Base-by-base conservation (phyloP, 2,888 invertebrate genomes). In the Rhorus exstirpatorius region DNA sequence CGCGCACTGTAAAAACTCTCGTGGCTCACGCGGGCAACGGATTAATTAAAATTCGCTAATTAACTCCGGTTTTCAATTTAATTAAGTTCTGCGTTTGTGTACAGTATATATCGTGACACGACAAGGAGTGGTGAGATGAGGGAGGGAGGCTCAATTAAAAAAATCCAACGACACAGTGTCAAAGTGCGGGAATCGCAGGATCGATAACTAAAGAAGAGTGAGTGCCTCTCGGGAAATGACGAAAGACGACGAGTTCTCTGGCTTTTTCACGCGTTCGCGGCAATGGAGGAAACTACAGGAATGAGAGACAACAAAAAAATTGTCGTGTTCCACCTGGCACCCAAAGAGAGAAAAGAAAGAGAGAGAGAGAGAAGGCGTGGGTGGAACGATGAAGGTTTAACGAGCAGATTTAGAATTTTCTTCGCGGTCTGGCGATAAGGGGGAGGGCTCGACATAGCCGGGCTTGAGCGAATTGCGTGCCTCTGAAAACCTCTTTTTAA, bases 391-490 rank as follows among this genome's bases (percentile, higher is more conserved):
- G 55, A 84, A 85, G 86, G 88, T 88, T 90, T 91, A 92, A 92
- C 88, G 91, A 91, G 91, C 88, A 89, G 90, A 90, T 90, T 91
- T 89, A 88, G 87, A 89, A 89, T 90, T 91, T 90, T 90, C 89
- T 91, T 86, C 90, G 92, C 92, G 92, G 92, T 92, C 92, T 92
- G 90, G 90, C 88, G 92, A 91, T 88, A 90, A 92, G 91, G 86
- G 88, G 86, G 72, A 78, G 79, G 55, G 46, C 58, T 55, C 63
- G 51, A 61, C 53, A 71, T 49, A 67, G 68, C 61, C 35, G 46
- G 75, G 70, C 49, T 80, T 74, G 70, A 81, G 74, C 80, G 84
- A 84, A 85, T 74, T 70, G 53, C 79, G 86, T 19, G 19, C 41
- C 88, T 86, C 84, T 89, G 89, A 88, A 83, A 82, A 81, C 71